A percentile compares a stretch with the other conserved stretches of the same genome.
phyloP scores from a whole-genome alignment of 2,888 invertebrate genomes.

The Ecliptopera silaceata region DNA sequence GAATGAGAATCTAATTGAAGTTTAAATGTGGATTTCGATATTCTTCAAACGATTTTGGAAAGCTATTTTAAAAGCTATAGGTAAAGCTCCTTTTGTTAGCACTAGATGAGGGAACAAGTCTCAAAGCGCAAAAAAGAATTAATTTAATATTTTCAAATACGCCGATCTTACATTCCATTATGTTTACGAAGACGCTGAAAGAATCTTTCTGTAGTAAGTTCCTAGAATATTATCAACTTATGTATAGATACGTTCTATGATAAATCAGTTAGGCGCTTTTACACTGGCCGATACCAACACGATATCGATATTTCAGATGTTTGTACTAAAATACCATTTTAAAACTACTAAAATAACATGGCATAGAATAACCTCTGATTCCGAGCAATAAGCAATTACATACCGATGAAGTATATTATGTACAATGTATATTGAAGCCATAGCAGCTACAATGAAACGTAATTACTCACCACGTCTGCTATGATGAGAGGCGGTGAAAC shows the following conservation, averaged over 20 bases:
- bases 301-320: no score
- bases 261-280: no score
- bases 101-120: background rate
- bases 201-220: no score
- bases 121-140: background rate
- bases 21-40: slow-evolving; percentile 28
- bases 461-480: slow-evolving; percentile 18
- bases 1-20: slow-evolving; percentile 43
- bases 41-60: slow-evolving; percentile 25
- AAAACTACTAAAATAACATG: no score
- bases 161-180: no score
- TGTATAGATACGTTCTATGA: no score
- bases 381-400: no score
- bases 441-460: slow-evolving; percentile 13
- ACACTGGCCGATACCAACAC: no score
- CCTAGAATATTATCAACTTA: background rate
- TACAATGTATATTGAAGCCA: slow-evolving; percentile 7
- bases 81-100: slow-evolving; percentile 14
- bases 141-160: background rate
- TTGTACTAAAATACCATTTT: no score
- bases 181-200: no score
- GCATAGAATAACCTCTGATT: no score
- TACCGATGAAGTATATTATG: background rate
- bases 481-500: slow-evolving; percentile 15
- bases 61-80: slow-evolving; percentile 14